These are phyloP conservation scores for Drosophila rhopaloa DNA, from an alignment of 1,140 invertebrate species.

Conservation along the genomic window DNA sequence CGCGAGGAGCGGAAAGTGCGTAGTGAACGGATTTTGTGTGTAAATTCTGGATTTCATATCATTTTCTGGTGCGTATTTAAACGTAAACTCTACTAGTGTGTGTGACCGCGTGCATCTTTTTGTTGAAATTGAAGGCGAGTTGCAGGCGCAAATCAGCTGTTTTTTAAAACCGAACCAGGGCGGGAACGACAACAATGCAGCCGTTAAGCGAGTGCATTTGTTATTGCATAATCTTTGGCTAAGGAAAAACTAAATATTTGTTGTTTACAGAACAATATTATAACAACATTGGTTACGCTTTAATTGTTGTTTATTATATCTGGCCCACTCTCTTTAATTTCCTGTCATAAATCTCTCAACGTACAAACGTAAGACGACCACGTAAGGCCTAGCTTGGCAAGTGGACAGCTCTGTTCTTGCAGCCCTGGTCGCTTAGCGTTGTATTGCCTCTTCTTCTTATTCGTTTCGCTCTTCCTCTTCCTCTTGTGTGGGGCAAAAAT, in stretches of 20 bases:
- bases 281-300: not conserved
- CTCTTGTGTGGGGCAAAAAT: conserved; percentile 25
- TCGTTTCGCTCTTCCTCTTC: conserved; percentile 30
- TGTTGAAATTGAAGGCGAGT: conserved; percentile 46
- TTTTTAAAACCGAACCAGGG: conserved; percentile 27
- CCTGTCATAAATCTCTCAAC: conserved; percentile 5
- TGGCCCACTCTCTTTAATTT: not conserved
- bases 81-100: conserved; percentile 9
- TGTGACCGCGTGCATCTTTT: conserved; percentile 49
- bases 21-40: conserved; percentile 44
- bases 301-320: conserved; percentile 2
- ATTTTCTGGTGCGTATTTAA: conserved; percentile 53
- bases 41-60: conserved; percentile 16
- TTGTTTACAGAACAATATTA: conserved; percentile 1
- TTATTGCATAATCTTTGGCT: conserved; percentile 38
- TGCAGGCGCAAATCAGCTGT: conserved; percentile 47
- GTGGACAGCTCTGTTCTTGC: conserved; percentile 9
- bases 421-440: conserved; percentile 37
- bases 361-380: conserved; percentile 16
- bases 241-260: not conserved
- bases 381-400: conserved; percentile 20
- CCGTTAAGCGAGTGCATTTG: conserved; percentile 9
- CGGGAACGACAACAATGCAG: conserved; percentile 12
- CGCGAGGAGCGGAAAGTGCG: conserved; percentile 36
- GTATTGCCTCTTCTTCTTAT: conserved; percentile 22